phyloP scores from a whole-genome alignment of 2,113 vertebrate species.

The Uropsilus gracilis region DNA sequence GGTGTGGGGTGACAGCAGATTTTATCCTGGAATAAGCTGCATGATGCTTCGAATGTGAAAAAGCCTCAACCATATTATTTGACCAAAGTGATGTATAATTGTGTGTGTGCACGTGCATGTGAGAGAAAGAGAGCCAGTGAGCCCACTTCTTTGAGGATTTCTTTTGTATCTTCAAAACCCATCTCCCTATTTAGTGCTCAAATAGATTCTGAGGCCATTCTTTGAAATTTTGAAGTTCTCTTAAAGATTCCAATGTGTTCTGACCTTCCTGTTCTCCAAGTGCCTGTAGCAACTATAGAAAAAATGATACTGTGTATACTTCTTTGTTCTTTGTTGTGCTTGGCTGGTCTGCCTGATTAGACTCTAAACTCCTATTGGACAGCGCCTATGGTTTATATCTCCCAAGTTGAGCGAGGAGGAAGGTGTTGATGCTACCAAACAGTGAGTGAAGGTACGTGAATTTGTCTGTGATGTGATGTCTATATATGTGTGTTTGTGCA shows the following conservation, averaged over 20 bases:
- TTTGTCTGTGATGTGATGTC: background rate
- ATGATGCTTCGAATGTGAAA: conserved; percentile 33
- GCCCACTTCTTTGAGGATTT: background rate
- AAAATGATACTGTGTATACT: background rate
- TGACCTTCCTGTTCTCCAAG: conserved; percentile 5
- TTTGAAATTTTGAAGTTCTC: conserved; percentile 36
- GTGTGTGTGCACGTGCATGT: background rate
- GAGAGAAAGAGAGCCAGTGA: background rate
- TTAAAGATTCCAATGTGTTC: conserved; percentile 10
- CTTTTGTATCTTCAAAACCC: background rate
- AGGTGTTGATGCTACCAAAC: background rate
- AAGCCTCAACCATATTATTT: background rate
- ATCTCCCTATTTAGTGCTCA: background rate
- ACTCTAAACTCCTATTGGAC: background rate
- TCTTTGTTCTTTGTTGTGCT: conserved; percentile 33
- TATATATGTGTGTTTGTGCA: background rate
- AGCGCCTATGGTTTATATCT: background rate
- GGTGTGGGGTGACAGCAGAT: background rate
- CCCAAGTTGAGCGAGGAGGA: background rate
- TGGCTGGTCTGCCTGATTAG: conserved; percentile 49
- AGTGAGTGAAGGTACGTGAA: background rate
- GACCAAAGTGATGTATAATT: background rate
- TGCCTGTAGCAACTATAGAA: background rate
- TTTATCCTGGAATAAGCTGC: background rate
- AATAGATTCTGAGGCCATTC: conserved; percentile 18